Evolutionary conservation across 2,113 vertebrate species (phyloP).

Genomic region (Malurus melanocephalus): DNA sequence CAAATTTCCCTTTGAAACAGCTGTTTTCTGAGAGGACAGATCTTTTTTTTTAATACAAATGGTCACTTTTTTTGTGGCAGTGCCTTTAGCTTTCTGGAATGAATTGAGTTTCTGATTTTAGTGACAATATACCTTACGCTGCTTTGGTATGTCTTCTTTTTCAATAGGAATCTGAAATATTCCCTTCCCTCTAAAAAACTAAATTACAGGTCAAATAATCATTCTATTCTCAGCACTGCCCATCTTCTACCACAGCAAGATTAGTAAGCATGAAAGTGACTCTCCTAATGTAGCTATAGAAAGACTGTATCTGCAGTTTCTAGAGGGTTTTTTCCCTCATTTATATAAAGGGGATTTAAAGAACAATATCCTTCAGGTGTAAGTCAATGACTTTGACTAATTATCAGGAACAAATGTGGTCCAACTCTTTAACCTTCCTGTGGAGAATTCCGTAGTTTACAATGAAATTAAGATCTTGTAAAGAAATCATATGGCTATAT

Average conservation of each 20-base stretch:
- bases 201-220: neutral
- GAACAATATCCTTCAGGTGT: slow-evolving; percentile 7
- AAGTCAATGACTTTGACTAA: slow-evolving; percentile 34
- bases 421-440: slow-evolving; percentile 2
- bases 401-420: neutral
- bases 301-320: slow-evolving; percentile 25
- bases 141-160: neutral
- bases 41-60: neutral
- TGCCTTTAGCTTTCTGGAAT: neutral
- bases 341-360: neutral
- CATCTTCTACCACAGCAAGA: neutral
- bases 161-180: neutral
- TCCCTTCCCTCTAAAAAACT: neutral
- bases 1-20: neutral
- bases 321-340: neutral
- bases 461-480: neutral
- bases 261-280: slow-evolving; percentile 51
- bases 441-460: neutral
- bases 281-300: slow-evolving; percentile 8
- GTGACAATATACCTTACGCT: neutral
- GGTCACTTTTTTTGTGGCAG: neutral
- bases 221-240: neutral
- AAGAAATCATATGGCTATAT: neutral
- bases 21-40: neutral
- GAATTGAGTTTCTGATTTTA: neutral